phyloP scores from a whole-genome alignment of 2,797 vertebrate species.

The Silurus lanzhouensis region DNA sequence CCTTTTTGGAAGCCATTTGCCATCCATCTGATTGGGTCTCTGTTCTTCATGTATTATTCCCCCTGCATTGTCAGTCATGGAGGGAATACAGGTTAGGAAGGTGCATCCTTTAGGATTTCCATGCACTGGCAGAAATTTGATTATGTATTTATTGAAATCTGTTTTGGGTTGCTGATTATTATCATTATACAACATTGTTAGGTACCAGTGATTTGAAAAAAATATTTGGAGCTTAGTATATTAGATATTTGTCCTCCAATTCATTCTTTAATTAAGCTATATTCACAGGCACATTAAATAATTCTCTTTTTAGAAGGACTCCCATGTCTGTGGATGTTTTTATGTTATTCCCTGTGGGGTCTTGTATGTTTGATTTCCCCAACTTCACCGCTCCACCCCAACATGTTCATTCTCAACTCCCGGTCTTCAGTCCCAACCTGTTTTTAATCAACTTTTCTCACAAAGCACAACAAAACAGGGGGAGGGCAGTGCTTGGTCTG shows the following conservation, averaged over 20 bases:
- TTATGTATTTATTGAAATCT: slow-evolving; percentile 43
- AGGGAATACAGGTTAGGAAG: slow-evolving; percentile 52
- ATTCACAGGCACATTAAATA: neutral
- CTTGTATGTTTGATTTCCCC: slow-evolving; percentile 81
- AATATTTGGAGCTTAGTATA: neutral
- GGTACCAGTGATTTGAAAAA: neutral
- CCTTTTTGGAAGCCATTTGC: slow-evolving; percentile 73
- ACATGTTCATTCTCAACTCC: slow-evolving; percentile 76
- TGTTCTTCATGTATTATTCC: slow-evolving; percentile 61
- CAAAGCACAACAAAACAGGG: slow-evolving; percentile 81
- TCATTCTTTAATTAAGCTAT: neutral
- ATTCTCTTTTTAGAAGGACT: neutral
- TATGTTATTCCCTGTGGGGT: slow-evolving; percentile 69
- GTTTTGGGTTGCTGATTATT: neutral
- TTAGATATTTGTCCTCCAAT: neutral
- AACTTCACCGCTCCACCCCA: slow-evolving; percentile 76
- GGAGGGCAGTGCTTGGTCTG: slow-evolving; percentile 68
- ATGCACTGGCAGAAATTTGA: slow-evolving; percentile 56
- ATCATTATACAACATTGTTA: neutral
- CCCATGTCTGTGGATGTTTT: slow-evolving; percentile 37
- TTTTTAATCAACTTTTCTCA: slow-evolving; percentile 80
- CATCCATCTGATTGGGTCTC: slow-evolving; percentile 73
- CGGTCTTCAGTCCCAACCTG: slow-evolving; percentile 79
- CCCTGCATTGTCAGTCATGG: slow-evolving; percentile 50
- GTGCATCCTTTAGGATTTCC: slow-evolving; percentile 59